Base-by-base conservation (phyloP, 2,888 invertebrate genomes). In the Callinectes sapidus region DNA sequence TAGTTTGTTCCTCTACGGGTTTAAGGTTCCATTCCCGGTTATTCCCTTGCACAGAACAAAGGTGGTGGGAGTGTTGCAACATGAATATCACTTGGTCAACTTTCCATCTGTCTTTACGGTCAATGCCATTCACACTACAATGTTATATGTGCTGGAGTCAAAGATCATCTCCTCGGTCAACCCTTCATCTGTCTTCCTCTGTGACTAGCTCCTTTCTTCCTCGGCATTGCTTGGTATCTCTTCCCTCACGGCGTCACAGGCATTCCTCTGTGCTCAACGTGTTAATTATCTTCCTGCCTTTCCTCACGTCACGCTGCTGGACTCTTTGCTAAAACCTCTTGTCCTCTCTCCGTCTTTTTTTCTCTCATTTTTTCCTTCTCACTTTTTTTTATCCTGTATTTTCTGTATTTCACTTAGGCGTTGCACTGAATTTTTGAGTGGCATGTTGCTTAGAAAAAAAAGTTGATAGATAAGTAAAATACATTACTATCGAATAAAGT, bases 131-230 rank as follows among this genome's bases (percentile, higher is more conserved):
- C 71, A 28, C 71, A 28, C 28, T 61, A 61, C 61, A 61, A 71
- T 71, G 71, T 6, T 61, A 61, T 23, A 23, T 71, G 71, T 71
- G 71, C 28, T 71, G 71, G 23, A 18, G 61, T 61, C 23, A 16
- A 61, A 23, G 23, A 61, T 71, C 28, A 71, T n/a, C n/a, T n/a
- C 71, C n/a, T 28, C 23, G 28, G 71, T 71, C 28, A 28, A 71
- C 71, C 3, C 28, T n/a, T 6, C 71, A 71, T 71, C 71, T n/a
- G 10, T 48, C 48, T 48, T 48, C 48, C 48, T 28, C 28, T 28
- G 71, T 71, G 71, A 71, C 71, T 71, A 6, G 13, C 71, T 71
- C 71, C 71, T 71, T 71, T 71, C 71, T 71, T 71, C 71, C 71
- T 71, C 71, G 71, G 28, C 71, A 71, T 71, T 71, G 3, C 71